Conservation (phyloP, 2,888 invertebrate species). For the Punctoribates punctum region DNA sequence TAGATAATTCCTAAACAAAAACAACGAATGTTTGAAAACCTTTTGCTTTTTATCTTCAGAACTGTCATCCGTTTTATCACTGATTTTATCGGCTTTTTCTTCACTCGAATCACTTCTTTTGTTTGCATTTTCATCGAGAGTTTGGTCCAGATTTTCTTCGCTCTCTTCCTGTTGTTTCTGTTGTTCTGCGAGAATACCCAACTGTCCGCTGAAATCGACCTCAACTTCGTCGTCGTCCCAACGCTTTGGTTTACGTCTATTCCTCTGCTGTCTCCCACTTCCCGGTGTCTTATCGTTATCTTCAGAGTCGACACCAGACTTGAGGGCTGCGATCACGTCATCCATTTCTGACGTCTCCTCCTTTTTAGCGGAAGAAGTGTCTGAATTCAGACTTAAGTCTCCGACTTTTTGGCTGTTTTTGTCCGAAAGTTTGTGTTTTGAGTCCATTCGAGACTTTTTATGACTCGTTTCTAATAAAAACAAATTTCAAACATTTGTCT, state of each 20-base stretch:
- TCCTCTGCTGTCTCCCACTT: conserved; percentile 39
- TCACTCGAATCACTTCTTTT: background rate
- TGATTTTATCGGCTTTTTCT: background rate
- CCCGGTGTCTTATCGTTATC: background rate
- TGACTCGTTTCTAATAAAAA: background rate
- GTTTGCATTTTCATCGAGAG: background rate
- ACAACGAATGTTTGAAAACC: no score
- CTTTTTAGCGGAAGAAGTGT: background rate
- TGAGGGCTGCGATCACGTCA: conserved; percentile 27
- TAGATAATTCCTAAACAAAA: background rate
- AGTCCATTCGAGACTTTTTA: conserved; percentile 25
- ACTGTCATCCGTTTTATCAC: background rate
- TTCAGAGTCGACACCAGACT: background rate
- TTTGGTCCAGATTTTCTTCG: background rate
- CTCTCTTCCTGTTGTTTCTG: background rate
- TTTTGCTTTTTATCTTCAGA: background rate
- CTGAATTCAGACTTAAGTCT: background rate
- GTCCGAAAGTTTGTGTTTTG: background rate
- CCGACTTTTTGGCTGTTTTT: background rate
- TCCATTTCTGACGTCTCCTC: conserved; percentile 12
- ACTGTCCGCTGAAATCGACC: conserved; percentile 39
- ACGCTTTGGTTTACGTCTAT: conserved; percentile 42
- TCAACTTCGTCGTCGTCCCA: conserved; percentile 43
- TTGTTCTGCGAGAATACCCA: conserved; percentile 17
- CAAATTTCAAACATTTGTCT: background rate